Evolutionary conservation across 2,888 invertebrate genomes (phyloP).

Genomic region (Sinohyriopsis cumingii): DNA sequence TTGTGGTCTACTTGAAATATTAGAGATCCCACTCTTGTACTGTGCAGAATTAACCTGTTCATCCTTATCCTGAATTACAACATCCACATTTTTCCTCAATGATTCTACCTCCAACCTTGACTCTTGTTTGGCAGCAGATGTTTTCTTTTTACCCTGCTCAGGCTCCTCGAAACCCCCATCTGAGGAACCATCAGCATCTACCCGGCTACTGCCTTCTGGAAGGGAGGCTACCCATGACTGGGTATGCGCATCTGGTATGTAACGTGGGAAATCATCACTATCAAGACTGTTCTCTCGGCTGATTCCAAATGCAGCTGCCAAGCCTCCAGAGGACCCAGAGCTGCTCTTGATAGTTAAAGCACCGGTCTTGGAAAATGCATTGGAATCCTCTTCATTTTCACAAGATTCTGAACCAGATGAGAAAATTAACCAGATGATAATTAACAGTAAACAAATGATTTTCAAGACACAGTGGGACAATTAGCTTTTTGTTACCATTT

Average conservation of each 20-base stretch:
- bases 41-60: too few species aligned
- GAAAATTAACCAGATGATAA: not conserved
- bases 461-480: not conserved
- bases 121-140: not conserved
- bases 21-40: too few species aligned
- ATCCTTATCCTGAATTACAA: conserved; percentile 15
- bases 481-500: not conserved
- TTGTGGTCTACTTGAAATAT: too few species aligned
- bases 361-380: conserved; percentile 68
- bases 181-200: conserved; percentile 28
- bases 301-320: conserved; percentile 64
- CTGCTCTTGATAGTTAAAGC: conserved; percentile 70
- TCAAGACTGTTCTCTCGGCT: conserved; percentile 58
- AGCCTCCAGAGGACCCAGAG: conserved; percentile 67
- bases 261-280: conserved; percentile 52
- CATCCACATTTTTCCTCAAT: conserved; percentile 10
- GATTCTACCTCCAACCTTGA: not conserved
- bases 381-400: conserved; percentile 65
- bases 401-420: conserved; percentile 52
- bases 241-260: conserved; percentile 1
- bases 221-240: conserved; percentile 36
- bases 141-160: conserved; percentile 11
- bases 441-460: not conserved
- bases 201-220: conserved; percentile 32
- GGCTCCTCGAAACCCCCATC: conserved; percentile 28